phyloP scores from a whole-genome alignment of 2,797 vertebrate genomes.

The Pseudomugil gertrudae region DNA sequence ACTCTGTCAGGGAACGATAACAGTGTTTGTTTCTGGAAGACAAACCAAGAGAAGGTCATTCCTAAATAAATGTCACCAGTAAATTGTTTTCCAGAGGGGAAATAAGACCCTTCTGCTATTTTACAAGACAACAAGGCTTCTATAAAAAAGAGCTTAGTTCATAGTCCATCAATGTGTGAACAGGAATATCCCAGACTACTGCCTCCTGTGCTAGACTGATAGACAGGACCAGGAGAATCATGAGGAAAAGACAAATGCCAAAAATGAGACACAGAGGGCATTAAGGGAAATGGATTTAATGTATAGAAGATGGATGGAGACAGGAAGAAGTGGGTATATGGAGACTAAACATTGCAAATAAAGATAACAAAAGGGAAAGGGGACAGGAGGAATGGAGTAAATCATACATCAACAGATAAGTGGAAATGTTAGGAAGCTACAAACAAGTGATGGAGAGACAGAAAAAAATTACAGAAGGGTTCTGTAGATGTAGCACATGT shows the following conservation, averaged over 20 bases:
- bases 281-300: conserved; percentile 23
- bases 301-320: conserved; percentile 27
- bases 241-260: conserved; percentile 29
- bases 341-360: conserved; percentile 17
- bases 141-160: conserved; percentile 67
- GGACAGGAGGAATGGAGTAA: neutral
- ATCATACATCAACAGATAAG: neutral
- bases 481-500: conserved; percentile 1
- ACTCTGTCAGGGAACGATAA: conserved; percentile 61
- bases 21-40: conserved; percentile 53
- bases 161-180: conserved; percentile 64
- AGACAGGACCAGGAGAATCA: conserved; percentile 31
- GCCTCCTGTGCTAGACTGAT: conserved; percentile 60
- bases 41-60: conserved; percentile 78
- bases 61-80: conserved; percentile 80
- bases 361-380: conserved; percentile 26
- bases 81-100: conserved; percentile 68
- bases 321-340: conserved; percentile 7
- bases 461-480: neutral
- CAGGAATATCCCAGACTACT: conserved; percentile 51
- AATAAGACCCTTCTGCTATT: conserved; percentile 54
- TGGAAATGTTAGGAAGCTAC: neutral
- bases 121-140: conserved; percentile 74
- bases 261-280: conserved; percentile 18
- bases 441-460: conserved; percentile 4